Evolutionary conservation across 2,113 vertebrate species (phyloP), one percentile per base, ranked within the genome.

Genomic region (Melanerpes aurifrons): DNA sequence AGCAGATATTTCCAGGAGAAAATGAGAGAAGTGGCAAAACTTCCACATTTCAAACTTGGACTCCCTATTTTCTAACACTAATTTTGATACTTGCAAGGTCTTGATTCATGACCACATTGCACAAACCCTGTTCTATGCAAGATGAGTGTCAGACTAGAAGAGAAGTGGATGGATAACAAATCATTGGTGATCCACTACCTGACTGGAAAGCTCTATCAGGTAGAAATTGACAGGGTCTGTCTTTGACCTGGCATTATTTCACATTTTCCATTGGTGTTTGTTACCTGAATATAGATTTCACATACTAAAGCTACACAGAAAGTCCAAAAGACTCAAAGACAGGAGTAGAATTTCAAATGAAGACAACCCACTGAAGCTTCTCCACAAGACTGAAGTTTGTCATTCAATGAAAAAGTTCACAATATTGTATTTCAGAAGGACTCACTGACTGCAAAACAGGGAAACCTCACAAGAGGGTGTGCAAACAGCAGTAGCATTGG

Each of bases 211-310:
- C 7, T 74, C 1, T 2, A 86, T 29, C 47, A 48, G n/a, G 26
- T 5, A 31, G 40, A 85, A 76, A 73, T 25, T 68, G 31, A 48
- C 9, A 13, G 84, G 14, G 68, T 40, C 79, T 79, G 40, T 19
- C 78, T 87, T n/a, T 20, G 68, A 28, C 19, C 28, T 21, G 32
- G 24, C 11, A 61, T 50, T 76, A 58, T 61, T 78, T 75, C 56
- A 37, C 61, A 48, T 79, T 91, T 91, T 43, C 28, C 28, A 31
- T 21, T 75, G 67, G 13, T 48, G 22, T 68, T 72, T 75, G 76
- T 74, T 68, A 77, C 71, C 80, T 53, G 78, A 89, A 82, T 69
- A 93, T 28, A 82, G 78, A 87, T 84, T 91, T 87, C 78, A 78
- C 50, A 69, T 11, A 28, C 56, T 54, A 72, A 75, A 84, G 12